phyloP scores from a whole-genome alignment of 2,797 vertebrate genomes.

The Florisuga fusca region DNA sequence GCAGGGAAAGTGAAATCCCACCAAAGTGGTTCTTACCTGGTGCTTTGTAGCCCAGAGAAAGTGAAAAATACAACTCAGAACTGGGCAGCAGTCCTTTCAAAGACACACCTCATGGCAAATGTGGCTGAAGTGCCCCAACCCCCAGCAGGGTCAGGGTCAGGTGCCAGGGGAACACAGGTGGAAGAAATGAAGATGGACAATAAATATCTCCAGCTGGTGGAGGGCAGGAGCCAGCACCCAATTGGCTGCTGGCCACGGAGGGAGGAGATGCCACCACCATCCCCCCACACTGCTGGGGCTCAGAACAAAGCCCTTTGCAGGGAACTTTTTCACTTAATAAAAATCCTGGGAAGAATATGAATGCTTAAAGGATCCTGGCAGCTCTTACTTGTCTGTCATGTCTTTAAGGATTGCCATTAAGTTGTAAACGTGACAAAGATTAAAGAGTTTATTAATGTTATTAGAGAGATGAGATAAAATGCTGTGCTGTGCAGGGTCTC shows the following conservation, averaged over 20 bases:
- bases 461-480: slow-evolving; percentile 81
- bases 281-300: not conserved
- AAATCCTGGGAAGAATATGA: slow-evolving; percentile 19
- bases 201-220: accelerated
- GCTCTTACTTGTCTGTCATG: slow-evolving; percentile 71
- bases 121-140: accelerated
- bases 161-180: accelerated
- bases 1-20: not conserved
- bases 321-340: slow-evolving; percentile 51
- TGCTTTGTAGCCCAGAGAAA: not conserved
- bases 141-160: not conserved
- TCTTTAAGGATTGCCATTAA: slow-evolving; percentile 79
- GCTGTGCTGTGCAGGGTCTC: slow-evolving; percentile 79
- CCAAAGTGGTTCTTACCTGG: accelerated
- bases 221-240: not conserved
- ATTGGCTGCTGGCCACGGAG: not conserved
- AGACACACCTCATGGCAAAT: accelerated
- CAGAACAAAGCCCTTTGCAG: not conserved
- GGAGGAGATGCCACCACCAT: not conserved
- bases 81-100: accelerated
- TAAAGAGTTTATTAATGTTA: slow-evolving; percentile 84
- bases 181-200: not conserved
- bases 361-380: slow-evolving; percentile 66
- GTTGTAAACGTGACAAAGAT: slow-evolving; percentile 80
- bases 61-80: not conserved